Evolutionary conservation across 2,888 invertebrate species (phyloP), one percentile per base, ranked within the genome.

Genomic region (Scaptomyza tumidula): DNA sequence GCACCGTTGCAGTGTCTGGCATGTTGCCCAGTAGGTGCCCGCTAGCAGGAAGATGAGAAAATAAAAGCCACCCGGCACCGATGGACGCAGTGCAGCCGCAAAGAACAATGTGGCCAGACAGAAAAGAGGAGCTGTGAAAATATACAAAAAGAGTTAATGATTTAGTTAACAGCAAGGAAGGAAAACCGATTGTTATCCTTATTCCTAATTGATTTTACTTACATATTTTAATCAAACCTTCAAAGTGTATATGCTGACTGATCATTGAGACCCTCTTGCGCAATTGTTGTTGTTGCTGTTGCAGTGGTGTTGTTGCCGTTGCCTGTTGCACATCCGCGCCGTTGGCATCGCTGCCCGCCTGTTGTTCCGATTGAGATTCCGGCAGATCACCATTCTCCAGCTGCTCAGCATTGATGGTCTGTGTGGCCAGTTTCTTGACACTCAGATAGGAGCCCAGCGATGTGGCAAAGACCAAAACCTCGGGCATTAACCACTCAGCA

Each of bases 21-120:
- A 96, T 81, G 96, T 95, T 24, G 97, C 95, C 97, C 98, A 97
- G 93, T 96, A 97, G 1, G 98, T 97, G 60, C 97, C 96, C 29
- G 96, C 94, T 14, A 94, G 94, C 89, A 99, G 93, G 92, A 98
- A 98, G 61, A 96, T 93, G 57, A 98, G 89, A 92, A 97, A 98
- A 92, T 99, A 98, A 46, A 98, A 93, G 10, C 96, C 96, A 43
- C 96, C 96, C 24, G 95, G 95, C 33, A 97, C 93, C 57, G 97
- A 97, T 1, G 98, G 98, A 45, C 96, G 94, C 90, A 97, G 93
- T 67, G 96, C 95, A 1, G 91, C 90, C 64, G 92, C 90, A 75
- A 92, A 88, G 68, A 92, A 91, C 52, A 92, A 63, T 35, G 90
- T 89, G 58, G 89, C 87, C 78, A 92, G 78, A 66, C 91, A 91